Evolutionary conservation across 2,113 vertebrate species (phyloP).

Genomic region (Turnix velox): DNA sequence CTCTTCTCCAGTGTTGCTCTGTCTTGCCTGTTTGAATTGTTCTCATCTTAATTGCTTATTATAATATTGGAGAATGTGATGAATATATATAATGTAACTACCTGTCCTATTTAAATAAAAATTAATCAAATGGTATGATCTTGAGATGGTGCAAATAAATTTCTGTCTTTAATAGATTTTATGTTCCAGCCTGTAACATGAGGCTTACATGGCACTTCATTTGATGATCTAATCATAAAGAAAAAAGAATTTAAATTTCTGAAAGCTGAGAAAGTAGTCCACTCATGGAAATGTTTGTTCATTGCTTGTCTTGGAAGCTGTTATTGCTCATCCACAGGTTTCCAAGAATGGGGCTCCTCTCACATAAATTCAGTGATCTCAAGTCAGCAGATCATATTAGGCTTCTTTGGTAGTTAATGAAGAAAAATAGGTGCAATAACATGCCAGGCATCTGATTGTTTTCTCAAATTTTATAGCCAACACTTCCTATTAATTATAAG

Average conservation of each 20-base stretch:
- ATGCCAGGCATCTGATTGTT: neutral
- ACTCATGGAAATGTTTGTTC: neutral
- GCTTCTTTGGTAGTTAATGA: neutral
- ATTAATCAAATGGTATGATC: neutral
- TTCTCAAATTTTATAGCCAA: neutral
- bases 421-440: neutral
- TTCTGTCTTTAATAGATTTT: neutral
- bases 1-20: neutral
- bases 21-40: neutral
- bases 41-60: neutral
- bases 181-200: neutral
- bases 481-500: neutral
- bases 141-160: neutral
- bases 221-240: neutral
- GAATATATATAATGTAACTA: neutral
- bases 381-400: neutral
- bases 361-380: neutral
- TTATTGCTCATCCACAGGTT: neutral
- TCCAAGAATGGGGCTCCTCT: neutral
- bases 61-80: neutral
- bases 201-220: neutral
- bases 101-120: neutral
- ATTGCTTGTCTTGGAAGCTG: neutral
- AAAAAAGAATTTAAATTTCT: neutral
- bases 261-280: neutral